Conservation (phyloP, 1,140 invertebrate species). For the Kradibia gibbosae region DNA sequence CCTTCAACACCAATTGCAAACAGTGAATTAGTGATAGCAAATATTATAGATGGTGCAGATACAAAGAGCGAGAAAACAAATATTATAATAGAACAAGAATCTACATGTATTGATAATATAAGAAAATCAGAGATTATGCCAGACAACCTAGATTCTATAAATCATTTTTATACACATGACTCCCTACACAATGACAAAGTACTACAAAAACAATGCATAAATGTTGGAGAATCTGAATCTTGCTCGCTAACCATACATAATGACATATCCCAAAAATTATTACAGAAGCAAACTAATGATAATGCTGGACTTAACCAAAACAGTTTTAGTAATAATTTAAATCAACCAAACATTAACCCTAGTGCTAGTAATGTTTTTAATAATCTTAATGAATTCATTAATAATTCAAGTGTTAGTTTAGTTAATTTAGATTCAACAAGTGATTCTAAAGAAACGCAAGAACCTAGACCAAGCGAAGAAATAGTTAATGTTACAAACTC, state of each 20-base stretch:
- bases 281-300: constrained; percentile 64
- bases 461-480: background rate
- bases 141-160: constrained; percentile 57
- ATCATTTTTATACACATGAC: constrained; percentile 60
- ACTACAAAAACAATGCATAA: constrained; percentile 56
- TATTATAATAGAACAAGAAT: constrained; percentile 31
- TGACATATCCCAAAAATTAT: constrained; percentile 61
- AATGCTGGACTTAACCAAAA: constrained; percentile 59
- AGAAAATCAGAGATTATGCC: constrained; percentile 47
- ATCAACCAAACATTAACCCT: constrained; percentile 69
- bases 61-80: constrained; percentile 18
- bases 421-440: constrained; percentile 51
- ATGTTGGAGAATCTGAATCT: constrained; percentile 55
- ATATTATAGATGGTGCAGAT: constrained; percentile 22
- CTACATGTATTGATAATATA: constrained; percentile 32
- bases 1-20: constrained; percentile 9
- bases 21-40: constrained; percentile 28
- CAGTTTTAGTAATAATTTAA: constrained; percentile 67
- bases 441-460: background rate
- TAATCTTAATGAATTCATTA: constrained; percentile 78
- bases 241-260: constrained; percentile 58
- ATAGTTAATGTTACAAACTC: constrained; percentile 24
- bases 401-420: constrained; percentile 64
- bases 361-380: constrained; percentile 77
- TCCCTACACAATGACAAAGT: constrained; percentile 53